phyloP scores from a whole-genome alignment of 2,888 invertebrate genomes.

The Folsomia candida region DNA sequence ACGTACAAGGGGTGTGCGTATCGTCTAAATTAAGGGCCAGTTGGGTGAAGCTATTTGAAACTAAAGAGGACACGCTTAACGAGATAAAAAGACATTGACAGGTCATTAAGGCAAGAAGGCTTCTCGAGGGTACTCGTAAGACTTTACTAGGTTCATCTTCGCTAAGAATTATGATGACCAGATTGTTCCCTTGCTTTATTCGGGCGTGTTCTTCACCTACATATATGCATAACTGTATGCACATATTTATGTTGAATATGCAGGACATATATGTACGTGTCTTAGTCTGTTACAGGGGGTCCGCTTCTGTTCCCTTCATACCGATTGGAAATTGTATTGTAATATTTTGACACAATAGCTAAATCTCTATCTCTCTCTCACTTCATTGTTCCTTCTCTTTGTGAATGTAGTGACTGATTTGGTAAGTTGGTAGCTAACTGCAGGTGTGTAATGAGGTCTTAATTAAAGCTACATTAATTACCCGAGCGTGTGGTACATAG shows the following conservation, averaged over 20 bases:
- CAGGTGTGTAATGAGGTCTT: constrained; percentile 50
- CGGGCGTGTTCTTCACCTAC: no score
- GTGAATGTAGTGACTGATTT: constrained; percentile 15
- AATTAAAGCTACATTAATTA: constrained; percentile 50
- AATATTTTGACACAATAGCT: neutral
- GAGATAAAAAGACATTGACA: constrained; percentile 11
- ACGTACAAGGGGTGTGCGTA: neutral
- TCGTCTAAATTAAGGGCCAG: constrained; percentile 2
- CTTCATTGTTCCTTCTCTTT: neutral
- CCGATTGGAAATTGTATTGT: neutral
- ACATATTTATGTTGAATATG: no score
- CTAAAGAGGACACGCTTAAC: neutral
- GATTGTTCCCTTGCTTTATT: no score
- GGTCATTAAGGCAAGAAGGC: constrained; percentile 11
- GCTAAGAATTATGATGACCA: no score
- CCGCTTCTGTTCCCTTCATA: neutral
- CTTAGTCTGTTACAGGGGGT: no score
- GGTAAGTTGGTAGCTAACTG: constrained; percentile 35
- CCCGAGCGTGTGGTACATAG: constrained; percentile 39
- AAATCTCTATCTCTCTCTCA: neutral
- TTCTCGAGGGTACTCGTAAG: constrained; percentile 2
- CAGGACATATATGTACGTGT: no score
- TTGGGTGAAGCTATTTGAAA: neutral
- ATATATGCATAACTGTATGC: no score
- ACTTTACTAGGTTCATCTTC: no score